Evolutionary conservation across 2,797 vertebrate genomes (phyloP).

Genomic region (Discoglossus pictus): DNA sequence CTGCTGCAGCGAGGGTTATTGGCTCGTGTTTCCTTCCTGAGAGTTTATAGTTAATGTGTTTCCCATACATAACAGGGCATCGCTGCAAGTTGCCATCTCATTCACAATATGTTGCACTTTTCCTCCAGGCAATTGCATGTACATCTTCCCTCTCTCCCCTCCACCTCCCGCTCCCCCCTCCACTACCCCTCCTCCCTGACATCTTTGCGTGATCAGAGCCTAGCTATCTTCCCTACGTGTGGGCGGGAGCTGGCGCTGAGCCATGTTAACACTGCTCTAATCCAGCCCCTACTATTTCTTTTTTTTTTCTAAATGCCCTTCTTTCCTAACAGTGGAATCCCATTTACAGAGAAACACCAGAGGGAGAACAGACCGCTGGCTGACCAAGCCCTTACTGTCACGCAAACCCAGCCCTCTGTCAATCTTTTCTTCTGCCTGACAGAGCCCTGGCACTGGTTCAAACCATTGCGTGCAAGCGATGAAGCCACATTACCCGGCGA

Average conservation of each 20-base stretch:
- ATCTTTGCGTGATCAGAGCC: slow-evolving; percentile 73
- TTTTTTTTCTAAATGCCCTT: slow-evolving; percentile 40
- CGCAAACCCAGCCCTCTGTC: slow-evolving; percentile 85
- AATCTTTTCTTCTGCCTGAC: slow-evolving; percentile 80
- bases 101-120: slow-evolving; percentile 53
- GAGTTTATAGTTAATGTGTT: slow-evolving; percentile 38
- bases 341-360: slow-evolving; percentile 62
- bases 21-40: slow-evolving; percentile 4
- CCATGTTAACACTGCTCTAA: slow-evolving; percentile 67
- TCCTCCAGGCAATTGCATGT: slow-evolving; percentile 35
- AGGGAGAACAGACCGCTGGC: slow-evolving; percentile 70
- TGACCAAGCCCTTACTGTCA: slow-evolving; percentile 85
- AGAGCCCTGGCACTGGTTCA: slow-evolving; percentile 81
- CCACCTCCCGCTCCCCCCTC: background rate
- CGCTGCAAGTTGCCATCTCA: slow-evolving; percentile 55
- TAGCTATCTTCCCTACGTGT: slow-evolving; percentile 56
- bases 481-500: slow-evolving; percentile 87
- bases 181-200: slow-evolving; percentile 41
- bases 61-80: slow-evolving; percentile 8
- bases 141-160: slow-evolving; percentile 12
- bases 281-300: slow-evolving; percentile 29
- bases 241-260: slow-evolving; percentile 66
- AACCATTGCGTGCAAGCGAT: slow-evolving; percentile 92
- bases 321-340: slow-evolving; percentile 65
- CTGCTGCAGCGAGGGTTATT: no score